Evolutionary conservation across 2,888 invertebrate genomes (phyloP).

Genomic region (Luperina nickerlii): DNA sequence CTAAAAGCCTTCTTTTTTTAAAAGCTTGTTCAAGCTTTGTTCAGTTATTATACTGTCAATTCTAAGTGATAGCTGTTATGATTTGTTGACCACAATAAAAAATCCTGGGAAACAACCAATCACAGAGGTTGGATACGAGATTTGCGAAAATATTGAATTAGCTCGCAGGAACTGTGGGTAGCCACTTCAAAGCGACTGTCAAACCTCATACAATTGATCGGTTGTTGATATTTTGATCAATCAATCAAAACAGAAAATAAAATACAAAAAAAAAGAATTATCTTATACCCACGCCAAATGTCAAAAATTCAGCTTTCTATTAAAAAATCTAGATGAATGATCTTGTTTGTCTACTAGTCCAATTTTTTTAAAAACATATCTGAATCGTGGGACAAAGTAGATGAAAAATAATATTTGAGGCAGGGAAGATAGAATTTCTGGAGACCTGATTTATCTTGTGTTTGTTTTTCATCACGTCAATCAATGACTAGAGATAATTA

Average conservation of each 20-base stretch:
- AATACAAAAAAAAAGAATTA: not conserved
- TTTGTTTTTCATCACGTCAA: slow-evolving; percentile 40
- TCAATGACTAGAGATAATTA: slow-evolving; percentile 38
- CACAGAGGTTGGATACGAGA: too few species aligned
- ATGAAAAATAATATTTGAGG: not conserved
- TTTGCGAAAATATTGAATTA: not conserved
- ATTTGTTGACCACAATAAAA: not conserved
- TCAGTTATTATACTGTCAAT: not conserved
- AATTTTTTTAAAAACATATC: not conserved
- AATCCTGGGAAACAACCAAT: not conserved
- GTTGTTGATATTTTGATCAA: slow-evolving; percentile 41
- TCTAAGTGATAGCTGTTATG: not conserved
- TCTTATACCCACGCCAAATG: not conserved
- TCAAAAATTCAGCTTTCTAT: not conserved
- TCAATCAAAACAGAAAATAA: slow-evolving; percentile 35
- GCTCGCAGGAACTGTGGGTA: not conserved
- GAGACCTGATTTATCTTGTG: not conserved
- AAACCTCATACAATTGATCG: not conserved
- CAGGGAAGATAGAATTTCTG: not conserved
- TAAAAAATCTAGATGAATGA: not conserved
- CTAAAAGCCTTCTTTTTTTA: not conserved
- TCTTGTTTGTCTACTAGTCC: too few species aligned
- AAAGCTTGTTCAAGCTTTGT: not conserved
- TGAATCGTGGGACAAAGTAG: not conserved
- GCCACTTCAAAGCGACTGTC: slow-evolving; percentile 12